These are phyloP conservation scores for Catagonus wagneri DNA, from an alignment of 2,113 vertebrate species.

Conservation along the genomic window DNA sequence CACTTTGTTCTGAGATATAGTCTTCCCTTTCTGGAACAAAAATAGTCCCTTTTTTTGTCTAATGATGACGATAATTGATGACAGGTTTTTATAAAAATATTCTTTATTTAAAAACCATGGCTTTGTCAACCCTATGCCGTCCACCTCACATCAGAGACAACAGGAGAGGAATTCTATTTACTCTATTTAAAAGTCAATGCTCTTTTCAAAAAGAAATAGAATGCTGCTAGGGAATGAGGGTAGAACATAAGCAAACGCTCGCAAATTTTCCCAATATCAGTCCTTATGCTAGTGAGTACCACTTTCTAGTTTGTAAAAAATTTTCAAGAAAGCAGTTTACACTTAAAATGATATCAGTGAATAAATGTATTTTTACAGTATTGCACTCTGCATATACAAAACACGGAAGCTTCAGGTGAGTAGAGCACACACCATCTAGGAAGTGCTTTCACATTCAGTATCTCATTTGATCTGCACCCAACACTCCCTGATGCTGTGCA, in stretches of 20 bases:
- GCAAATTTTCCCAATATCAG: background rate
- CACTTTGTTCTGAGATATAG: background rate
- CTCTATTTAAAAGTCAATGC: background rate
- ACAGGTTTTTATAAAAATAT: background rate
- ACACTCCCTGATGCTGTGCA: accelerated
- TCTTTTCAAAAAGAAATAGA: background rate
- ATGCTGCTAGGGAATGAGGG: background rate
- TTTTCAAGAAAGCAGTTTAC: background rate
- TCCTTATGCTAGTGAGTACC: background rate
- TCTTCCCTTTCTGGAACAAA: background rate
- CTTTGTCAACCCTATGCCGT: background rate
- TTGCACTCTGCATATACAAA: background rate
- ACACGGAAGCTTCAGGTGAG: background rate
- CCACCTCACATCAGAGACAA: background rate
- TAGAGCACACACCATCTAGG: background rate
- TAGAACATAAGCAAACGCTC: background rate
- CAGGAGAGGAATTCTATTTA: background rate
- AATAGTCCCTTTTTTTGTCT: background rate
- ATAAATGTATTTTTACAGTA: background rate
- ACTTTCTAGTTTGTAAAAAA: background rate
- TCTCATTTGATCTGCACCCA: background rate
- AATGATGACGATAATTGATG: background rate
- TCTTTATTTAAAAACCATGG: conserved; percentile 9
- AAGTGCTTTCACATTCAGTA: background rate
- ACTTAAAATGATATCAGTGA: background rate